phyloP scores from a whole-genome alignment of 2,797 vertebrate species.

The Ficedula albicollis region DNA sequence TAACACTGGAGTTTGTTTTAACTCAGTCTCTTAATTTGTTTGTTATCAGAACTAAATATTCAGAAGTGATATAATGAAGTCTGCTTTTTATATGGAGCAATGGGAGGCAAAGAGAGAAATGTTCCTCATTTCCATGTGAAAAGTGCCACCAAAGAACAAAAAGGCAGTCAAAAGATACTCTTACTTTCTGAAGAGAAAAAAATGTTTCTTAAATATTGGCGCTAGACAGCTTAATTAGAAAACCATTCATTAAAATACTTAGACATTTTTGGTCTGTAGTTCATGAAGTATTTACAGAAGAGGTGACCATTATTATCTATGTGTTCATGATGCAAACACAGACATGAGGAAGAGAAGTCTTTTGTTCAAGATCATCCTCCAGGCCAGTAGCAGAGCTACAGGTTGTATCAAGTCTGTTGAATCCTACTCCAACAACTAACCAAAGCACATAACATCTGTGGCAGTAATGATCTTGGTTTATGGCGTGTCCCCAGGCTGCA shows the following conservation, averaged over 20 bases:
- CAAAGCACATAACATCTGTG: neutral
- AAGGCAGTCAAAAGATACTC: neutral
- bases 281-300: neutral
- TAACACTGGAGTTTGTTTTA: neutral
- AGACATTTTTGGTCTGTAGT: neutral
- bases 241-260: neutral
- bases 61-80: neutral
- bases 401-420: neutral
- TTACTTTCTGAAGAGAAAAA: neutral
- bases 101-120: neutral
- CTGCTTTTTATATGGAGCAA: neutral
- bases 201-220: neutral
- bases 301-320: neutral
- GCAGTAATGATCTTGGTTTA: neutral
- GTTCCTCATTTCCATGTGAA: neutral
- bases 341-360: neutral
- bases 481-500: neutral
- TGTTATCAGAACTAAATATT: neutral
- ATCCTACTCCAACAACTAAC: neutral
- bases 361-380: neutral
- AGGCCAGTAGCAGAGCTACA: neutral
- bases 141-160: neutral
- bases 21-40: neutral
- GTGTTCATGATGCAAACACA: neutral
- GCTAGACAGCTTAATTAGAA: neutral